Conservation (phyloP, 2,888 invertebrate genomes). For the Fabriciana adippe region DNA sequence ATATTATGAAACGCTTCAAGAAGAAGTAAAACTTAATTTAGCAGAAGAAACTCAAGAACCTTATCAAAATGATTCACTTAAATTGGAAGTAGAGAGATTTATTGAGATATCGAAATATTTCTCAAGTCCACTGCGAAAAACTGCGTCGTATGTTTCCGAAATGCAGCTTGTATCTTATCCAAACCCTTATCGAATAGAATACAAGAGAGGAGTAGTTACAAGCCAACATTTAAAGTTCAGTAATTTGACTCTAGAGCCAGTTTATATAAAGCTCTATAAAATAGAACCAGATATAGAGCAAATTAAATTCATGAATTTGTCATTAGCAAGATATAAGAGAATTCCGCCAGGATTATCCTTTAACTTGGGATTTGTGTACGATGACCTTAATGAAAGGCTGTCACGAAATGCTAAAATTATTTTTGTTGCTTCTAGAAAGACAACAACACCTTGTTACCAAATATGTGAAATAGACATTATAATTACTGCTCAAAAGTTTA, state of each 20-base stretch:
- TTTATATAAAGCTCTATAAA: conserved; percentile 69
- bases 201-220: conserved; percentile 60
- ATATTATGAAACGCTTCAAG: conserved; percentile 8
- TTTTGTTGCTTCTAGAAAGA: conserved; percentile 70
- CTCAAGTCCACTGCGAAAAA: conserved; percentile 67
- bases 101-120: conserved; percentile 74
- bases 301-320: conserved; percentile 66
- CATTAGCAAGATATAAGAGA: conserved; percentile 62
- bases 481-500: conserved; percentile 57
- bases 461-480: conserved; percentile 69
- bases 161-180: conserved; percentile 65
- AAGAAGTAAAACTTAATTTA: background rate
- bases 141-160: conserved; percentile 71
- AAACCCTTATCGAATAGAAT: conserved; percentile 59
- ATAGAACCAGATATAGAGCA: conserved; percentile 67
- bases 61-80: conserved; percentile 44
- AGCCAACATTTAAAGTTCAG: conserved; percentile 65
- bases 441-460: conserved; percentile 72
- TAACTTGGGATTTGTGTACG: conserved; percentile 64
- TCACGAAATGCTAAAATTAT: conserved; percentile 62
- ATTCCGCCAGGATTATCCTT: conserved; percentile 71
- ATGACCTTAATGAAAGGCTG: conserved; percentile 62
- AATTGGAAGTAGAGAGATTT: conserved; percentile 64
- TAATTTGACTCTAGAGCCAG: conserved; percentile 66
- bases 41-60: too few species aligned